These are phyloP conservation scores for Stegophylla sp. DNA, from an alignment of 2,888 invertebrate species.

Conservation along the genomic window DNA sequence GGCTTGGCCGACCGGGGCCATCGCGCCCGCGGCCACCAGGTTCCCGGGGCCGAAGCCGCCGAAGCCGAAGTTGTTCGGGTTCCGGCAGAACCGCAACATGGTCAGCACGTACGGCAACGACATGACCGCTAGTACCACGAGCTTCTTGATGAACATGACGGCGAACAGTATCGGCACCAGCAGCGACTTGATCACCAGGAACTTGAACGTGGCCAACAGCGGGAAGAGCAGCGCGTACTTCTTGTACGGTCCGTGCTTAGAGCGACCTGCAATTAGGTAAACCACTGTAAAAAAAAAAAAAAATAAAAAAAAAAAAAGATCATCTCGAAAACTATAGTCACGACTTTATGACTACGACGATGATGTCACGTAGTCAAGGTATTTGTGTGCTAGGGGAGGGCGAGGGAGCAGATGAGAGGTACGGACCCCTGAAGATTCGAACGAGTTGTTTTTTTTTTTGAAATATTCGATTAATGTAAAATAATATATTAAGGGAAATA, in stretches of 20 bases:
- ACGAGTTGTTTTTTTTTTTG: too few relatives aligned
- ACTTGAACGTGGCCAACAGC: slow-evolving; percentile 61
- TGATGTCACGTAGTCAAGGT: too few relatives aligned
- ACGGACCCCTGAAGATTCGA: too few relatives aligned
- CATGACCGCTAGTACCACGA: slow-evolving; percentile 71
- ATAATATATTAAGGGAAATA: too few relatives aligned
- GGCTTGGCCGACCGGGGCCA: slow-evolving; percentile 39
- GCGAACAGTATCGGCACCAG: slow-evolving; percentile 71
- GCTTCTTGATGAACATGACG: slow-evolving; percentile 73
- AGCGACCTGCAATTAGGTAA: slow-evolving; percentile 58
- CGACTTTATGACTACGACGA: too few relatives aligned
- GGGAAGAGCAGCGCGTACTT: slow-evolving; percentile 61
- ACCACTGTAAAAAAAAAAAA: slow-evolving; percentile 28
- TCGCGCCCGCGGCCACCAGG: slow-evolving; percentile 23
- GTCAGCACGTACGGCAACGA: slow-evolving; percentile 71
- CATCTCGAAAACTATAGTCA: too few relatives aligned
- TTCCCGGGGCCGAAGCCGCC: slow-evolving; percentile 23
- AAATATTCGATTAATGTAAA: too few relatives aligned
- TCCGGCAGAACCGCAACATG: slow-evolving; percentile 60
- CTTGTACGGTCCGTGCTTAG: slow-evolving; percentile 60
- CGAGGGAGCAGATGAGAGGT: neutral
- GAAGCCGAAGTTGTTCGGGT: slow-evolving; percentile 22
- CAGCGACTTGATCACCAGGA: slow-evolving; percentile 67
- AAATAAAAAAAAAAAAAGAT: neutral
- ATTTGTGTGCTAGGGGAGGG: too few relatives aligned